These are phyloP conservation scores for Coturnix japonica DNA, from an alignment of 2,113 vertebrate genomes.

Conservation along the genomic window DNA sequence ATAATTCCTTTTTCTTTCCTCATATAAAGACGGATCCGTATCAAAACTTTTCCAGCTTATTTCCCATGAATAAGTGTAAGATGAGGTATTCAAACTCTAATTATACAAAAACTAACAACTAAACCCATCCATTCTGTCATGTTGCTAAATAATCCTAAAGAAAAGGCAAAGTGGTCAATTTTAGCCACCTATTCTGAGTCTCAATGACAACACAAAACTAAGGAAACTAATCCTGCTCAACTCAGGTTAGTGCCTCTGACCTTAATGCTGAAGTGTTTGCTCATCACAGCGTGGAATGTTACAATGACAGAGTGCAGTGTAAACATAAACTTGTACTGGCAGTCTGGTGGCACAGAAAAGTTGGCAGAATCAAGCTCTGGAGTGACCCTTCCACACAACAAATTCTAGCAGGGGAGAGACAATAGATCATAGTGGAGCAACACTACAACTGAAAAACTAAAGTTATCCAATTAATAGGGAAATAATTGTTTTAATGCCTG, in stretches of 20 bases:
- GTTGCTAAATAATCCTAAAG: background rate
- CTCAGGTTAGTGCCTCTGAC: background rate
- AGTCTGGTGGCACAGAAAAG: fast-evolving
- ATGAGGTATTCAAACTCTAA: background rate
- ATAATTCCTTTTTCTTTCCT: background rate
- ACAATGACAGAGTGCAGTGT: background rate
- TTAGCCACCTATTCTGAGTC: background rate
- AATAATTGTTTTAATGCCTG: background rate
- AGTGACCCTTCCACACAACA: background rate
- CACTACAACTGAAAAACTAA: background rate
- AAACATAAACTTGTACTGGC: background rate
- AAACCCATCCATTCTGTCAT: background rate
- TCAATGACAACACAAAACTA: background rate
- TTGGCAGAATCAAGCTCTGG: background rate
- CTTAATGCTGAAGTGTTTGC: background rate
- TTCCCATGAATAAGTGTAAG: background rate
- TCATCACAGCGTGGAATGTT: background rate
- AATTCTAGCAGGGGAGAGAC: background rate
- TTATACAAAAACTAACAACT: background rate
- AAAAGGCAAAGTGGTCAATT: background rate
- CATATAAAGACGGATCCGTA: background rate
- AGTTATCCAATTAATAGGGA: background rate
- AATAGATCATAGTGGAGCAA: background rate
- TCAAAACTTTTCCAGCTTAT: background rate
- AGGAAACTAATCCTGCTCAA: background rate